A percentile compares a stretch with the other conserved stretches of the same genome.
These are phyloP conservation scores for Acrossocheilus fasciatus DNA, from an alignment of 2,797 vertebrate genomes.

Conservation along the genomic window DNA sequence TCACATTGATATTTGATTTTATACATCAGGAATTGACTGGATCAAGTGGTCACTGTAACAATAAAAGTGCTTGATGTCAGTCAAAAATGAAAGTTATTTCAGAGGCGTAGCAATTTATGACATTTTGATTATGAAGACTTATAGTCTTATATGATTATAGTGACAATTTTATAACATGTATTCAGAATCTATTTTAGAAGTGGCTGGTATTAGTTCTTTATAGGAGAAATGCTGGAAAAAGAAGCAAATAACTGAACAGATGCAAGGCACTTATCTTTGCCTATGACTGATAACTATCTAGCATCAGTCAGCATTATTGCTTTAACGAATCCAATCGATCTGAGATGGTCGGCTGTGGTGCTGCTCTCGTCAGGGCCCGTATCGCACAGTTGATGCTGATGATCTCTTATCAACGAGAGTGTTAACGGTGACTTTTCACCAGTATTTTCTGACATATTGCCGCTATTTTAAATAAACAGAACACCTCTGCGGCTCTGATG, in stretches of 20 bases:
- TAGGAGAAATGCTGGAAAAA: background rate
- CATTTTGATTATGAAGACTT: background rate
- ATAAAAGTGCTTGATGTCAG: background rate
- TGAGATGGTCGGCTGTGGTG: background rate
- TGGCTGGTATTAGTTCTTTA: background rate
- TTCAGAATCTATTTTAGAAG: background rate
- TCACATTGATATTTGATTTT: background rate
- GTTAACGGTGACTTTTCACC: constrained; percentile 49
- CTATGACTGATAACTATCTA: constrained; percentile 19
- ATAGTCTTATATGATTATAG: too few relatives aligned
- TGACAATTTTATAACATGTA: too few relatives aligned
- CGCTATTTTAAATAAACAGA: constrained; percentile 42
- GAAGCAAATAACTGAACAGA: background rate
- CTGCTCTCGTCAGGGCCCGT: constrained; percentile 4
- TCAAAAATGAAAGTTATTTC: background rate
- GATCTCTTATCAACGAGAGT: constrained; percentile 53
- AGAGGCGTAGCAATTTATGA: background rate
- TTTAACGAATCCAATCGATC: constrained; percentile 39
- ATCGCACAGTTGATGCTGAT: constrained; percentile 39
- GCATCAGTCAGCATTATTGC: constrained; percentile 18
- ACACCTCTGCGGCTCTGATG: constrained; percentile 12
- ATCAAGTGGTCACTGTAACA: background rate
- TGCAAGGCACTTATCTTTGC: background rate
- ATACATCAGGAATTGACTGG: background rate
- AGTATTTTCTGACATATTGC: constrained; percentile 23